A percentile compares a stretch with the other conserved stretches of the same genome.
phyloP scores from a whole-genome alignment of 1,140 invertebrate genomes.

The Cherax quadricarinatus region DNA sequence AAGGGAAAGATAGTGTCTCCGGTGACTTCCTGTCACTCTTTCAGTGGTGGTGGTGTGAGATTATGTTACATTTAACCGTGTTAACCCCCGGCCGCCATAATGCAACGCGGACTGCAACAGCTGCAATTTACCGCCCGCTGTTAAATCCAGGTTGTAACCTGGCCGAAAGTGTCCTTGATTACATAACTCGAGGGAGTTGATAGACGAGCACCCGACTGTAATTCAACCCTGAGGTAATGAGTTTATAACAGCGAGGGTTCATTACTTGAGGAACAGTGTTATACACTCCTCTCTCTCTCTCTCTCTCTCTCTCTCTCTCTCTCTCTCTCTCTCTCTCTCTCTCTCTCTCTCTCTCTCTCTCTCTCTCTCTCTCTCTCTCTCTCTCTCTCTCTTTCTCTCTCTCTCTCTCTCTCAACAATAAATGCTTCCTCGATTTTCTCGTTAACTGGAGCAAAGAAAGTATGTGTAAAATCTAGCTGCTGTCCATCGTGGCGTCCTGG shows the following conservation, averaged over 20 bases:
- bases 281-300: neutral
- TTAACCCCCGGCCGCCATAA: neutral
- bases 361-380: too few species aligned
- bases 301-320: too few species aligned
- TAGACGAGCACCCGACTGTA: neutral
- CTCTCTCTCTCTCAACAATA: too few species aligned
- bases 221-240: neutral
- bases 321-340: too few species aligned
- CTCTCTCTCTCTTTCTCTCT: too few species aligned
- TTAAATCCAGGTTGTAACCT: neutral
- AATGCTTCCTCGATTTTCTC: too few species aligned
- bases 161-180: neutral
- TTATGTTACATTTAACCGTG: neutral
- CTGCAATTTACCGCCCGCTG: neutral
- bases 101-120: neutral
- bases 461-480: too few species aligned
- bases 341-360: too few species aligned
- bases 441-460: too few species aligned
- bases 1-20: neutral
- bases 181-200: neutral
- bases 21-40: neutral
- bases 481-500: too few species aligned
- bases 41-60: neutral
- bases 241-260: neutral
- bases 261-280: neutral